phyloP scores from a whole-genome alignment of 1,140 invertebrate species.

The Lutraria rhynchaena region DNA sequence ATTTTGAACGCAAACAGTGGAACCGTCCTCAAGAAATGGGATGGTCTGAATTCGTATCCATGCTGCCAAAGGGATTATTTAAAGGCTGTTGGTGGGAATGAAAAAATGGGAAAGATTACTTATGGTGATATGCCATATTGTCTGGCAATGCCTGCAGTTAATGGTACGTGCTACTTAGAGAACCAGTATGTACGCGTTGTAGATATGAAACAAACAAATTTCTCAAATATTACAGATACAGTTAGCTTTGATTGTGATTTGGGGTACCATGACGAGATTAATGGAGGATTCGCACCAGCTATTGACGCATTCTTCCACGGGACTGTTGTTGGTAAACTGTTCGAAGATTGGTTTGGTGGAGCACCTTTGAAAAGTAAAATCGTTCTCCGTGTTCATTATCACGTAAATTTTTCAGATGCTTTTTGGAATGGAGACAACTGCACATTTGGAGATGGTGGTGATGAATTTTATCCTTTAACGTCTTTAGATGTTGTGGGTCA shows the following conservation, averaged over 20 bases:
- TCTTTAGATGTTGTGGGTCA: constrained; percentile 66
- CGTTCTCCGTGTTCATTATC: constrained; percentile 66
- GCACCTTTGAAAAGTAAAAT: constrained; percentile 54
- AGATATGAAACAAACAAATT: constrained; percentile 54
- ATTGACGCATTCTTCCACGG: constrained; percentile 68
- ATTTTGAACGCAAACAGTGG: constrained; percentile 63
- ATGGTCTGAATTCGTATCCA: constrained; percentile 51
- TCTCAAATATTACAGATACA: constrained; percentile 34
- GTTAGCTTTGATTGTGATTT: constrained; percentile 53
- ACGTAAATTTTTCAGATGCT: constrained; percentile 53
- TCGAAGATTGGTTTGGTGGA: constrained; percentile 61
- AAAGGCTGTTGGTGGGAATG: constrained; percentile 65
- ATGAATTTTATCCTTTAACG: constrained; percentile 61
- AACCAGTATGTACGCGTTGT: constrained; percentile 67
- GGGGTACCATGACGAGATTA: constrained; percentile 60
- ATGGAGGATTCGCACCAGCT: constrained; percentile 68
- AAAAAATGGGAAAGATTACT: constrained; percentile 61
- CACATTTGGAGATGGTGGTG: constrained; percentile 64
- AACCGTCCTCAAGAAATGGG: constrained; percentile 46
- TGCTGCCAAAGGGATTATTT: constrained; percentile 38
- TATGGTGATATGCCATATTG: constrained; percentile 61
- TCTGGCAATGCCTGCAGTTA: constrained; percentile 38
- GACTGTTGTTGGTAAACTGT: constrained; percentile 66
- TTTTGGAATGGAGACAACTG: constrained; percentile 63
- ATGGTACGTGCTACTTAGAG: constrained; percentile 59